phyloP scores from a whole-genome alignment of 1,140 invertebrate species.

The Homalodisca vitripennis region DNA sequence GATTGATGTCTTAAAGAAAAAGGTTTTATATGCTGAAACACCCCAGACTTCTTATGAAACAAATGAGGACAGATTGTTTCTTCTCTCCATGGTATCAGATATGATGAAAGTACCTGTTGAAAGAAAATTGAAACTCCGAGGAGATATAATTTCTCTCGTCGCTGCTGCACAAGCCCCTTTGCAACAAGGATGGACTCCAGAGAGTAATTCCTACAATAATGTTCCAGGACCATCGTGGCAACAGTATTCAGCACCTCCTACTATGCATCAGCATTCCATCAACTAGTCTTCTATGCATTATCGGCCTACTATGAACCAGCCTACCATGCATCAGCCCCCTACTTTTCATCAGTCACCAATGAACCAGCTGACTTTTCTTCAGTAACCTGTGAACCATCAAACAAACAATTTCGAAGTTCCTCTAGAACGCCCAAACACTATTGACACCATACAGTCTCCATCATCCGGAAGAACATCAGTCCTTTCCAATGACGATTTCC shows the following conservation, averaged over 20 bases:
- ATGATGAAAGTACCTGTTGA: conserved; percentile 25
- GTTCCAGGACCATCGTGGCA: conserved; percentile 19
- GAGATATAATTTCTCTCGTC: conserved; percentile 18
- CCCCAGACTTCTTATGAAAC: conserved; percentile 18
- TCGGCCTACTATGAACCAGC: conserved; percentile 20
- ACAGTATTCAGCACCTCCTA: not conserved
- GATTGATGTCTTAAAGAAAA: conserved; percentile 16
- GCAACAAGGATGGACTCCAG: conserved; percentile 14
- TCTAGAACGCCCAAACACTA: conserved; percentile 15
- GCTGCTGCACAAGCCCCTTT: conserved; percentile 24
- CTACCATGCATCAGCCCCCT: conserved; percentile 15
- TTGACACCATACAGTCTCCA: conserved; percentile 17
- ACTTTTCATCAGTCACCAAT: conserved; percentile 9
- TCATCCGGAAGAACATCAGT: conserved; percentile 25
- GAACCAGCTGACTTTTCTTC: conserved; percentile 9
- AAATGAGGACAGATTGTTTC: conserved; percentile 24
- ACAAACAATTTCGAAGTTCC: conserved; percentile 10
- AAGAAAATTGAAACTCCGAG: conserved; percentile 26
- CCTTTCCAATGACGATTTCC: conserved; percentile 20
- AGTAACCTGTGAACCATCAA: conserved; percentile 18
- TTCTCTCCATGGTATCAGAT: conserved; percentile 24
- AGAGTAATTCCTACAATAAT: conserved; percentile 12
- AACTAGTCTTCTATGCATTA: conserved; percentile 22
- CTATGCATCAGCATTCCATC: conserved; percentile 20
- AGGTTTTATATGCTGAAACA: conserved; percentile 13